Evolutionary conservation across 1,140 invertebrate genomes (phyloP).

Genomic region (Chlorops oryzae): DNA sequence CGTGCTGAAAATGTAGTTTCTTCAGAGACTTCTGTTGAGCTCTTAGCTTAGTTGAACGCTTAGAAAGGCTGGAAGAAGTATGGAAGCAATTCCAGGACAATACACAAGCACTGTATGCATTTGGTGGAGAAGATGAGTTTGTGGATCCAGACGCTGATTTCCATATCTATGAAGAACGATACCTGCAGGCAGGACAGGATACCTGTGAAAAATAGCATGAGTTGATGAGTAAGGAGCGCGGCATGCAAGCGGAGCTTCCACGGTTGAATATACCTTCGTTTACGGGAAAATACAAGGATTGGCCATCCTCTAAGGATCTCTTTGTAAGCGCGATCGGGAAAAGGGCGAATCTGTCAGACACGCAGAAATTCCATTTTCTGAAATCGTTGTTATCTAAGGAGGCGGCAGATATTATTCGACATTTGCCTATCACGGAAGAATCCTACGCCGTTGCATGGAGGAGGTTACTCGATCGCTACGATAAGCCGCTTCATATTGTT

Average conservation of each 20-base stretch:
- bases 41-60: no score
- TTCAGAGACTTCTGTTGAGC: no score
- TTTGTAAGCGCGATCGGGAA: conserved; percentile 3
- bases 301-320: neutral
- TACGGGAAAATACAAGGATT: neutral
- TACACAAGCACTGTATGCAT: no score
- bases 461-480: conserved; percentile 2
- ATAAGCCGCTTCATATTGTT: conserved; percentile 5
- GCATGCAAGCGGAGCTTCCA: neutral
- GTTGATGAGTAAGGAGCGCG: no score
- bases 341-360: neutral
- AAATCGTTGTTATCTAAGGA: conserved; percentile 8
- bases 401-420: neutral
- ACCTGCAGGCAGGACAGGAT: no score
- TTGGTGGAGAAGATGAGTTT: no score
- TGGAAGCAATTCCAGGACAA: no score
- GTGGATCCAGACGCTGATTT: no score
- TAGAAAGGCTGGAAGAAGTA: no score
- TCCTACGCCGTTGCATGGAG: neutral
- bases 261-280: neutral
- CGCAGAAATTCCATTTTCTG: conserved; percentile 9
- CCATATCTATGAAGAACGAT: no score
- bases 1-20: no score
- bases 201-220: no score
- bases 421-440: neutral